phyloP scores from a whole-genome alignment of 2,113 vertebrate genomes.

The Coreoperca whiteheadi region DNA sequence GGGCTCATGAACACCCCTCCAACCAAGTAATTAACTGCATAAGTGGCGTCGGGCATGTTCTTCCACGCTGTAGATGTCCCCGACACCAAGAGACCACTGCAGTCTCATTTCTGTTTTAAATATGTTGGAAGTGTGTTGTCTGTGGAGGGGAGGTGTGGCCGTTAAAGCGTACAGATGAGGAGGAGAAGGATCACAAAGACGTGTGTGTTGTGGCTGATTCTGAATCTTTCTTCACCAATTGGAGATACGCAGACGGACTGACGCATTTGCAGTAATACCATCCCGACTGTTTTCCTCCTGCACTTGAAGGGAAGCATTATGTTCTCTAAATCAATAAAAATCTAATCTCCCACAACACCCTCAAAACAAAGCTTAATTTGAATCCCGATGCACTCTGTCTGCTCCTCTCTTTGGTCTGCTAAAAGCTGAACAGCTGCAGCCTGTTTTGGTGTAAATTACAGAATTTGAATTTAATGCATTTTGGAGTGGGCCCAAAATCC shows the following conservation, averaged over 20 bases:
- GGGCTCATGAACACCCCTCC: neutral
- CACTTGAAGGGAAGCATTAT: neutral
- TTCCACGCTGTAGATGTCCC: too few species aligned
- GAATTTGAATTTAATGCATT: conserved; percentile 17
- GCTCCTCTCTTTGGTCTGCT: neutral
- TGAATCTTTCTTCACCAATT: neutral
- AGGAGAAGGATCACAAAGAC: neutral
- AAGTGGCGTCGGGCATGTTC: neutral
- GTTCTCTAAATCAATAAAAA: conserved; percentile 34
- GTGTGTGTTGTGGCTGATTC: conserved; percentile 1
- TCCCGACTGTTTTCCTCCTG: neutral
- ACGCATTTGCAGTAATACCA: neutral
- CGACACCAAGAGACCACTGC: neutral
- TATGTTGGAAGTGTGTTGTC: neutral
- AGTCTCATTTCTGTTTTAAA: neutral
- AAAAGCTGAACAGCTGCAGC: conserved; percentile 10
- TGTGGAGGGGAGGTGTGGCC: neutral
- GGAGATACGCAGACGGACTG: conserved; percentile 18
- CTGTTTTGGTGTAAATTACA: neutral
- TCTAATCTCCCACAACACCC: conserved; percentile 3
- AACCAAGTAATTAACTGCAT: neutral
- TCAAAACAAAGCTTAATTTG: neutral
- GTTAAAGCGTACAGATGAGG: conserved; percentile 7
- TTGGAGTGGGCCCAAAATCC: neutral
- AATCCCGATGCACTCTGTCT: conserved; percentile 7